Evolutionary conservation across 2,888 invertebrate genomes (phyloP).

Genomic region (Acrocyrtus sp.): DNA sequence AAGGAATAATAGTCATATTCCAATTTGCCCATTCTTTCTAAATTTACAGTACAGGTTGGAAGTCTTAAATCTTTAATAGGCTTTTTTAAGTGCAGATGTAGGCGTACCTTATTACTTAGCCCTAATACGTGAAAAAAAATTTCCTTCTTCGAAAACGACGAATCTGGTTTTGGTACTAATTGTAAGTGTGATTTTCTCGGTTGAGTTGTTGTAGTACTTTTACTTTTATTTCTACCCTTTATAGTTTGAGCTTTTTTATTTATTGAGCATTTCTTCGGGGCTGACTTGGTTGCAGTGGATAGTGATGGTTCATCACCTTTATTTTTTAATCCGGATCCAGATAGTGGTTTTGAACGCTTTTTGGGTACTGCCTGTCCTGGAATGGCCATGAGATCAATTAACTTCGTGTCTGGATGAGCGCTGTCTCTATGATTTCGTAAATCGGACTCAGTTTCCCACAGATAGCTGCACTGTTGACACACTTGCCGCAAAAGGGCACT

Average conservation of each 20-base stretch:
- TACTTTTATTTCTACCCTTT: not conserved
- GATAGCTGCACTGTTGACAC: slow-evolving; percentile 1
- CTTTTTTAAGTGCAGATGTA: slow-evolving; percentile 4
- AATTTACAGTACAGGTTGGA: not conserved
- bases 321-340: not conserved
- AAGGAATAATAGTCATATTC: too few relatives aligned
- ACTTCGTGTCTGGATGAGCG: not conserved
- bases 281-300: not conserved
- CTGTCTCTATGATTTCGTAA: slow-evolving; percentile 6
- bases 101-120: not conserved
- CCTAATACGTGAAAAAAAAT: slow-evolving; percentile 1
- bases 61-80: slow-evolving; percentile 9
- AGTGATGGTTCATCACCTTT: not conserved
- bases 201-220: not conserved
- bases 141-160: slow-evolving; percentile 20
- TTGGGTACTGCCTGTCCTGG: not conserved
- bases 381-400: slow-evolving; percentile 13
- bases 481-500: not conserved
- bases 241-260: too few relatives aligned
- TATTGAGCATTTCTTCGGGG: too few relatives aligned
- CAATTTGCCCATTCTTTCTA: slow-evolving; percentile 2
- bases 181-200: not conserved
- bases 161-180: slow-evolving; percentile 1
- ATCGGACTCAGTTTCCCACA: slow-evolving; percentile 6
- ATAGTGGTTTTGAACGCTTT: not conserved